Base-by-base conservation (phyloP, 1,140 invertebrate species). In the Planococcus citri region DNA sequence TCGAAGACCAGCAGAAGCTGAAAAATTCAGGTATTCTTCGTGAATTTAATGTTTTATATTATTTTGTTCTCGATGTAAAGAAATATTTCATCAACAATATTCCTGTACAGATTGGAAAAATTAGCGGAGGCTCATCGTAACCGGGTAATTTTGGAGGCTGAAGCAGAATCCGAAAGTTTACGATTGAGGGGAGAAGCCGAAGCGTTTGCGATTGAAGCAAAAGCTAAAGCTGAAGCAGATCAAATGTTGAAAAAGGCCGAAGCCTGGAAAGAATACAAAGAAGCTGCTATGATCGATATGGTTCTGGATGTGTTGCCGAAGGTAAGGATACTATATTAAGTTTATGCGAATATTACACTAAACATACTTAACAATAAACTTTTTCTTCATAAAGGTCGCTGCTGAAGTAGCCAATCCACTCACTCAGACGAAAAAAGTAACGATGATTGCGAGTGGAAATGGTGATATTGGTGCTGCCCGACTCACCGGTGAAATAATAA, bases 281-380 rank as follows among this genome's bases (percentile, higher is more conserved):
- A 92, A 72, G 95, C 95, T 64, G 95, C 95, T 37, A 95, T 97
- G 87, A 87, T 97, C 68, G 95, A 98, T 75, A 97, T 98, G 95
- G 87, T 97, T 76, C 83, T 98, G 22, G 92, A 97, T 69, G 92
- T 90, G n/a, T 79, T 98, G 75, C 95, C 95, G 41, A 96, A 94
- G 86, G 94, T 96, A 81, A 73, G 4, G 3, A 22, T n/a, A 20
- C 4, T 8, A 8, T 58, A 17, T n/a, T 6, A 58, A 8, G 6
- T 58, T 58, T 58, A 58, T 8, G 17, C 3, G 17, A 27, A 12
- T 37, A 17, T 6, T n/a, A 4, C 25, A 10, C 29, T 37, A n/a
- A 24, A 37, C 3, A 24, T 9, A 37, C 14, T 33, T 29, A 21
- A 27, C 38, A 21, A 8, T 58, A 8, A 21, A 58, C 61, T 6